phyloP scores from a whole-genome alignment of 2,113 vertebrate genomes.

The Phrynosoma blainvillii region DNA sequence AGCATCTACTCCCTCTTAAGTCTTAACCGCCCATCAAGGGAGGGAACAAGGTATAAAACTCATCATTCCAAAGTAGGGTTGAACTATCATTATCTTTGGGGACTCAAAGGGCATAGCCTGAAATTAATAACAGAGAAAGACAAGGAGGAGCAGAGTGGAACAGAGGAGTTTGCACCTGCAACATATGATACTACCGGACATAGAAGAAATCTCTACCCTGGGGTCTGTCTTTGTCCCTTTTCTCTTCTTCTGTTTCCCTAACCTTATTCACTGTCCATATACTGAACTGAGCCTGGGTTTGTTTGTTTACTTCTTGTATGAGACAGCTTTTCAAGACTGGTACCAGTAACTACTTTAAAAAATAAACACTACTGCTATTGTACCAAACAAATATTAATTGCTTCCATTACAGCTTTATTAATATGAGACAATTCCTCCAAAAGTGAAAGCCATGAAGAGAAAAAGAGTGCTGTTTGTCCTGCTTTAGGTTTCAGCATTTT shows the following conservation, averaged over 20 bases:
- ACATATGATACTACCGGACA: too few relatives aligned
- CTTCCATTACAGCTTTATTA: not conserved
- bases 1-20: not conserved
- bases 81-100: not conserved
- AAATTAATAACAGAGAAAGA: not conserved
- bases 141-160: not conserved
- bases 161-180: too few relatives aligned
- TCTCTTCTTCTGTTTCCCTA: not conserved
- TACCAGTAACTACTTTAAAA: not conserved
- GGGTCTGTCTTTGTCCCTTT: too few relatives aligned
- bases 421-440: not conserved
- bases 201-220: not conserved
- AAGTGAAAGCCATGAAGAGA: not conserved
- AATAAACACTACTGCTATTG: not conserved
- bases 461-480: too few relatives aligned
- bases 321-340: not conserved
- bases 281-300: not conserved
- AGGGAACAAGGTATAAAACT: not conserved
- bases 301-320: not conserved
- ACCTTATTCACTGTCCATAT: too few relatives aligned
- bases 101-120: not conserved
- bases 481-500: not conserved
- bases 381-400: not conserved
- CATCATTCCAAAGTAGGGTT: not conserved
- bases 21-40: not conserved